Base-by-base conservation (phyloP, 2,797 vertebrate species). In the Synanceia verrucosa region DNA sequence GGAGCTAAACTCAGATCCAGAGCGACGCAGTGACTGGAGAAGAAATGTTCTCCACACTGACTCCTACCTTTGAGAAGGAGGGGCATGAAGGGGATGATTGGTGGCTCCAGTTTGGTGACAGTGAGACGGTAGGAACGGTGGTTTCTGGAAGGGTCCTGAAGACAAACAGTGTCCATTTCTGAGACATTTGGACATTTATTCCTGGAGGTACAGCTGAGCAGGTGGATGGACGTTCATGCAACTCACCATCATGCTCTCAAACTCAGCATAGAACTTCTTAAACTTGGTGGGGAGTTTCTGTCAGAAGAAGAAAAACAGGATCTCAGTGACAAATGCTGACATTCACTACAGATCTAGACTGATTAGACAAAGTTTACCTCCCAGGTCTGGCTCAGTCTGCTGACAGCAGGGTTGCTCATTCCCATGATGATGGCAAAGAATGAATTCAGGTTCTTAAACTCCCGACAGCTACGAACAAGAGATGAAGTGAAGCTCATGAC, bases 201-300 rank as follows among this genome's bases (percentile, higher is more conserved):
- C 28, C 5, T 18, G 3, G 2, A 24, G 10, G 6, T 48, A 63
- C 10, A 57, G 14, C 4, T 24, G 26, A 13, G 11, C 16, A 41
- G n/a, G 6, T 21, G 19, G 48, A 43, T 1, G 1, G 2, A 43
- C 23, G 24, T 28, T 34, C 19, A 36, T 34, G 3, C 21, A 58
- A 94, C 96, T 96, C 83, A 99, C 98, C 95, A 99, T 97, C 95
- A 98, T 96, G 92, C 95, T 98, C 93, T 99, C 98, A 95, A 99
- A 99, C 90, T 99, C 98, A 1, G 96, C 95, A 50, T 98, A 99
- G 92, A 99, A 99, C 94, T 99, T 99, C 94, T 98, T 99, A 89
- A 99, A 99, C 93, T 99, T 99, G 93, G 96, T 97, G 65, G 98
- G 98, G 76, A 99, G 97, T 95, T 99, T 99, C 98, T 99, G 92